Evolutionary conservation across 1,140 invertebrate species (phyloP), one percentile per base, ranked within the genome.

Genomic region (Propsilocerus akamusi): DNA sequence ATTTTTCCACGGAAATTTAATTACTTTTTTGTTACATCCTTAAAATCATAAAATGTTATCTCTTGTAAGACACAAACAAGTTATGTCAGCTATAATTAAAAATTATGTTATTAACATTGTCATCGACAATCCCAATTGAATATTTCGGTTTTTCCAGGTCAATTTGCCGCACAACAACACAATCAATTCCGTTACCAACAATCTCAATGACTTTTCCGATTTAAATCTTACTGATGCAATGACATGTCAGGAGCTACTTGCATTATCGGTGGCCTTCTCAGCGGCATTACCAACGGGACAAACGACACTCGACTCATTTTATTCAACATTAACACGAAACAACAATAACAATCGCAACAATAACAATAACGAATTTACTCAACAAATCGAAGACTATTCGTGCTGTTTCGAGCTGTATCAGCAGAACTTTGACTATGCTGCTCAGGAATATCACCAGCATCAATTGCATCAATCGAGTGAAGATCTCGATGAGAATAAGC

Each of bases 221-320:
- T 62, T 58, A 59, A 74, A 58, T 58, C 76, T 66, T 61, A 71
- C 60, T 57, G 67, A 65, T 65, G 74, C 76, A 8, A 82, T 92
- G 75, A 92, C 87, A 2, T 93, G 88, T 68, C 87, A 90, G 66
- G 90, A 96, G 69, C 72, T 95, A 2, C 70, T 96, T 34, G 89
- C 89, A 25, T 71, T 94, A 24, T 86, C 86, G 46, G 89, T 91
- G 34, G 88, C 89, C 8, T 76, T 96, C 24, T 88, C 86, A 56
- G 89, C 90, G 1, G 86, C 89, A 2, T 65, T 94, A 51, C 90
- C 90, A 17, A 91, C 90, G 5, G 85, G 84, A 30, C 86, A 89
- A 67, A 75, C 86, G 25, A 83, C 82, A 4, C 66, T 87, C 20
- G 81, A 86, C 56, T 81, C 83, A 2, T 83, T 88, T 62, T 80